Base-by-base conservation (phyloP, 2,888 invertebrate genomes). In the Tetrapedia diversipes region DNA sequence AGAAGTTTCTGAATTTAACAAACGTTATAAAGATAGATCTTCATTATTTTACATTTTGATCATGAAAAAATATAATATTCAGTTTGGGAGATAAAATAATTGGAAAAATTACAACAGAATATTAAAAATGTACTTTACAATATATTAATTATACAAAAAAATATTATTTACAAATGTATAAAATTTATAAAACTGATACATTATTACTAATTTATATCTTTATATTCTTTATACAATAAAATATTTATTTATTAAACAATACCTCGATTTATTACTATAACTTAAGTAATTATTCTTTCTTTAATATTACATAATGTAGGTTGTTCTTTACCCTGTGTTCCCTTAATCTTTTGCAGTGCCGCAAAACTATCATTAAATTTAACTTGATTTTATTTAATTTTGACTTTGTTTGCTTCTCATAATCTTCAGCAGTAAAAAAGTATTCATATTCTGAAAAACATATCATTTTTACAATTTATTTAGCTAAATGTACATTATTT, bases 391-490 rank as follows among this genome's bases (percentile, higher is more conserved):
- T 91, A 51, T 90, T 89, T 37, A 91, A 47, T 66, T 91, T 91
- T 1, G 69, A 49, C 49, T 89, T 86, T 0, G 84, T 88, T 16
- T 87, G 86, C 24, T 65, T 86, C 39, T 86, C 71, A 74, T 88
- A 91, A 87, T 91, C 91, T 27, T 88, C 87, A 1, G 78, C 83
- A 0, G 87, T 90, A 59, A 91, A 91, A 56, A 90, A 91, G 39
- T 87, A 87, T 16, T 85, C 64, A 14, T 81, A 78, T 61, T 86
- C 91, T 91, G 74, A 64, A 88, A 88, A 2, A 66, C 0, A 68
- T 51, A n/a, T 16, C 27, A 27, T 27, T 16, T 24, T 19, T 19
- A n/a, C 49, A 14, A 27, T 24, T 11, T 16, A 4, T 22, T 6
- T 41, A 37, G 8, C 14, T 2, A 6, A 39, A 29, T 2, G 0